A percentile compares a stretch with the other conserved stretches of the same genome.
These are phyloP conservation scores for Candoia aspera DNA, from an alignment of 2,113 vertebrate genomes.

Conservation along the genomic window DNA sequence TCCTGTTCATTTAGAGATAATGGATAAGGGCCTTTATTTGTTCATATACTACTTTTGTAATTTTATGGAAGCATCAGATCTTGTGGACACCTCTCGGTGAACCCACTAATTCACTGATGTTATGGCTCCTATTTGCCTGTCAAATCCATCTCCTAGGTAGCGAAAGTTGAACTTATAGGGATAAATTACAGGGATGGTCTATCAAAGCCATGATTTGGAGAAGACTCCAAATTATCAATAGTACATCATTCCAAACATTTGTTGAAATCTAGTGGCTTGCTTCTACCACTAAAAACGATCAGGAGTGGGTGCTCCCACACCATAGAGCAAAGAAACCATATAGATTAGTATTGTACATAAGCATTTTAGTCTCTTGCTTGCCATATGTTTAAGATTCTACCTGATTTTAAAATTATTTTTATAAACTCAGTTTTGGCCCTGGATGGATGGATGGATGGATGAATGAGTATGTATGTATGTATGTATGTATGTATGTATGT, in stretches of 20 bases:
- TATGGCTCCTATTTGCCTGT: background rate
- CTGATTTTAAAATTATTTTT: background rate
- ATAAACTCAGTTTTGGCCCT: background rate
- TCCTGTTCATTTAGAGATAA: background rate
- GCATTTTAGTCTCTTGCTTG: background rate
- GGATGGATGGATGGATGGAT: too few species aligned
- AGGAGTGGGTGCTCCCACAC: background rate
- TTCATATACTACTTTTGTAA: background rate
- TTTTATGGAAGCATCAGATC: background rate
- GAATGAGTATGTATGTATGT: too few species aligned
- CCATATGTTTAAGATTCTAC: background rate
- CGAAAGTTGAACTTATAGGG: too few species aligned
- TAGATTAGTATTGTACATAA: background rate
- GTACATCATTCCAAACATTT: background rate
- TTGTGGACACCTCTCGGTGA: background rate
- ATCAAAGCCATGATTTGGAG: background rate
- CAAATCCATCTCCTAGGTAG: background rate
- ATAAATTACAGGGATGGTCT: background rate
- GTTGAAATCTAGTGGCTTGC: background rate
- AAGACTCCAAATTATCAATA: background rate
- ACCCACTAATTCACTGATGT: background rate
- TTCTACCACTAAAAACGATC: background rate
- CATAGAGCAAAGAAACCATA: background rate
- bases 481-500: too few species aligned
- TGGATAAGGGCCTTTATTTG: background rate